Conservation (phyloP, 2,113 vertebrate genomes). For the Tyrannus savana region DNA sequence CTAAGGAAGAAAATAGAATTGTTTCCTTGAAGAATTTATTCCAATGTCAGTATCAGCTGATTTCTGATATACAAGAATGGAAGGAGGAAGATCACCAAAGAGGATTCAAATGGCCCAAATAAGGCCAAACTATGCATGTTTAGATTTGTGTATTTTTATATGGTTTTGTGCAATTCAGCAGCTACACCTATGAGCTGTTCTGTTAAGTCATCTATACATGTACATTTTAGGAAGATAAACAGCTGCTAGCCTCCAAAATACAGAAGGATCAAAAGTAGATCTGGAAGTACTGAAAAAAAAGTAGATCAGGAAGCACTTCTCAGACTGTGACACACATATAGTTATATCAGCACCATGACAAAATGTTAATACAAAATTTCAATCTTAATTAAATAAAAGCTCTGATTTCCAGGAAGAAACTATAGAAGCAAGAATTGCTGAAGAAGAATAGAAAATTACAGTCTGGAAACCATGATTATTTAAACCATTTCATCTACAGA, state of each 20-base stretch:
- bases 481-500: neutral
- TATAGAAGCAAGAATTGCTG: neutral
- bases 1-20: neutral
- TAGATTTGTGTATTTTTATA: neutral
- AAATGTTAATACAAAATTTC: neutral
- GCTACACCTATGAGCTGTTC: neutral
- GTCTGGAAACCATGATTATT: neutral
- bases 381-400: neutral
- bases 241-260: neutral
- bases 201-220: neutral
- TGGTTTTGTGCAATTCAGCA: neutral
- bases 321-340: neutral
- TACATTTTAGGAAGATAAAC: neutral
- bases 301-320: neutral
- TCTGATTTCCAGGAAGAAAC: neutral
- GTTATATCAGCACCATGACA: neutral
- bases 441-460: slow-evolving; percentile 18
- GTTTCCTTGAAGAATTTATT: neutral
- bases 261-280: neutral
- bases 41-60: neutral
- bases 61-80: neutral
- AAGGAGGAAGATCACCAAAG: neutral
- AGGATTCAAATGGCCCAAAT: neutral
- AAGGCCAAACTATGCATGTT: neutral
- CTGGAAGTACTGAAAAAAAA: neutral